phyloP scores from a whole-genome alignment of 2,888 invertebrate genomes.

The Trissolcus japonicus region DNA sequence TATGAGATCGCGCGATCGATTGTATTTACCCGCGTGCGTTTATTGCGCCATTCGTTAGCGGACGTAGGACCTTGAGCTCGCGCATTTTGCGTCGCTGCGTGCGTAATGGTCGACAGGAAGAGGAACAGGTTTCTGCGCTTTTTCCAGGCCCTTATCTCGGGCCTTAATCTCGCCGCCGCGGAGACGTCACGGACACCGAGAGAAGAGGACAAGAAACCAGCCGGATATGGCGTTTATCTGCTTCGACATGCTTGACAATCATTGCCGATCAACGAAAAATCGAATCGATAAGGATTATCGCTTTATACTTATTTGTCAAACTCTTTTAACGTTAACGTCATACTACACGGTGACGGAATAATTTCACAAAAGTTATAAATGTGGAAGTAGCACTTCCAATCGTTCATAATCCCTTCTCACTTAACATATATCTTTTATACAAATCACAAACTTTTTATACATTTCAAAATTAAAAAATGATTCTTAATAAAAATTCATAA shows the following conservation, averaged over 20 bases:
- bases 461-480: no score
- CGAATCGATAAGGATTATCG: conserved; percentile 1
- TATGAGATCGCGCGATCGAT: conserved; percentile 45
- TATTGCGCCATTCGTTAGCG: conserved; percentile 44
- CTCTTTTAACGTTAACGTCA: not conserved
- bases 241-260: conserved; percentile 40
- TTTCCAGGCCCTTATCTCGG: conserved; percentile 67
- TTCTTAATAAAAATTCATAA: no score
- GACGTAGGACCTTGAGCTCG: conserved; percentile 36
- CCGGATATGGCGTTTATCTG: conserved; percentile 44
- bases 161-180: conserved; percentile 64
- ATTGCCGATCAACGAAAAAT: conserved; percentile 25
- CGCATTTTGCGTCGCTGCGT: conserved; percentile 42
- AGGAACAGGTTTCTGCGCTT: conserved; percentile 71
- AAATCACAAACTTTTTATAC: no score
- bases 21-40: conserved; percentile 30
- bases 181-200: conserved; percentile 49
- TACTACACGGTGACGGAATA: no score
- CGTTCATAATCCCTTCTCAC: no score
- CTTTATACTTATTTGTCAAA: not conserved
- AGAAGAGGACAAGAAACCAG: conserved; percentile 45
- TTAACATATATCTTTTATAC: no score
- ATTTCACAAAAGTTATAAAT: no score
- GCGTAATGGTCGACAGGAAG: conserved; percentile 70
- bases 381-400: no score